Conservation (phyloP, 2,797 vertebrate genomes). For the Rhynchotus rufescens region DNA sequence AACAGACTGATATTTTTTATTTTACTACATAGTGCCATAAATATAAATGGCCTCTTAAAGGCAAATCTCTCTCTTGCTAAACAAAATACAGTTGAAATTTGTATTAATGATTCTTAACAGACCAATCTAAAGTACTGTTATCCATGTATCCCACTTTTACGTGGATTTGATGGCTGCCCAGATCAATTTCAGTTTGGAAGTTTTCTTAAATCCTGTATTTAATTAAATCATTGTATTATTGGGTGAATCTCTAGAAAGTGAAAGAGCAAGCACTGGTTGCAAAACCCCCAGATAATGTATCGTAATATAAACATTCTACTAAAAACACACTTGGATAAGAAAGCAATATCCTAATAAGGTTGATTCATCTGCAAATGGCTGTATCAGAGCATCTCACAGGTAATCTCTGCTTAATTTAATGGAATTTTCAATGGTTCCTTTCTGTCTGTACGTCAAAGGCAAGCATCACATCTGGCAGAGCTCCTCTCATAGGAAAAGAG, state of each 20-base stretch:
- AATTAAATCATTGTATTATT: background rate
- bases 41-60: constrained; percentile 33
- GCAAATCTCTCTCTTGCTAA: constrained; percentile 39
- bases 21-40: constrained; percentile 25
- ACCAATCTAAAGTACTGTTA: background rate
- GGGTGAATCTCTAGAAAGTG: background rate
- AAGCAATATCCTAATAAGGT: background rate
- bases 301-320: background rate
- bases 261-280: background rate
- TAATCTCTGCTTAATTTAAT: fast-evolving
- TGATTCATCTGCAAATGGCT: background rate
- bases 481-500: fast-evolving
- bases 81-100: constrained; percentile 48
- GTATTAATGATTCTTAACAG: constrained; percentile 60
- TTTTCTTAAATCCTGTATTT: background rate
- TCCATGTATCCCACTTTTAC: background rate
- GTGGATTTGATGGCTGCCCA: background rate
- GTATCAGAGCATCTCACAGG: background rate
- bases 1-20: constrained; percentile 45
- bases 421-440: background rate
- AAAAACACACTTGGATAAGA: background rate
- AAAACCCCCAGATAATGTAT: background rate
- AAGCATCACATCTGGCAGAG: background rate
- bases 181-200: background rate
- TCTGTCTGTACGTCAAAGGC: fast-evolving